Evolutionary conservation across 2,797 vertebrate genomes (phyloP).

Genomic region (Sebastes vulpes): DNA sequence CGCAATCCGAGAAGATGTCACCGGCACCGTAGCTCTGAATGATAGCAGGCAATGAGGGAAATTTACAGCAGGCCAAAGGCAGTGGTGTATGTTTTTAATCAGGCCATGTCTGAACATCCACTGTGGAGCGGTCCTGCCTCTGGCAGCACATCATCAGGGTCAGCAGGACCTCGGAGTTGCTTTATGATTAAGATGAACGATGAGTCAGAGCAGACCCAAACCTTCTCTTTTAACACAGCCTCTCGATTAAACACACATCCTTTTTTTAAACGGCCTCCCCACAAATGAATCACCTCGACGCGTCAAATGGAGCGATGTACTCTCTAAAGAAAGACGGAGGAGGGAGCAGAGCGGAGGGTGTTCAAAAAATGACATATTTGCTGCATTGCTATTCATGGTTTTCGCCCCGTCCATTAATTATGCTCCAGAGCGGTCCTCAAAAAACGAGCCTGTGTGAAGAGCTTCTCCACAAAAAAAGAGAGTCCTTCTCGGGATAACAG

Average conservation of each 20-base stretch:
- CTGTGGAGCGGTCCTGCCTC: neutral
- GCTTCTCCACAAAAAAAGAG: constrained; percentile 38
- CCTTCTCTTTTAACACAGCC: constrained; percentile 14
- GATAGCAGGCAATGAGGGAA: constrained; percentile 9
- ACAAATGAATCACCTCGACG: constrained; percentile 46
- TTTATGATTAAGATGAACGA: constrained; percentile 16
- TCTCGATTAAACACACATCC: constrained; percentile 47
- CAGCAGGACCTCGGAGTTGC: neutral
- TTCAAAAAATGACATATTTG: constrained; percentile 44
- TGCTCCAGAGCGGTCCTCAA: constrained; percentile 29
- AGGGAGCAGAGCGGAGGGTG: constrained; percentile 9
- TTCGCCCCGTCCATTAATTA: constrained; percentile 66
- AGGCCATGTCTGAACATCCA: constrained; percentile 10
- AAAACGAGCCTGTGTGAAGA: constrained; percentile 44
- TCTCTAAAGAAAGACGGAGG: constrained; percentile 41
- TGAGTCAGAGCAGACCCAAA: neutral
- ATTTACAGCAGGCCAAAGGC: constrained; percentile 32
- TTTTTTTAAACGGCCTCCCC: constrained; percentile 35
- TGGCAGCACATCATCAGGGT: constrained; percentile 9
- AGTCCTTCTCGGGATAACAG: constrained; percentile 58
- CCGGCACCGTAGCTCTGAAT: neutral
- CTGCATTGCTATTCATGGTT: constrained; percentile 71
- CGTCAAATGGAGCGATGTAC: constrained; percentile 27
- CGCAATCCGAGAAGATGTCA: neutral
- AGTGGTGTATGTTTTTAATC: constrained; percentile 40